Evolutionary conservation across 2,797 vertebrate genomes (phyloP).

Genomic region (Gambelia wislizenii): DNA sequence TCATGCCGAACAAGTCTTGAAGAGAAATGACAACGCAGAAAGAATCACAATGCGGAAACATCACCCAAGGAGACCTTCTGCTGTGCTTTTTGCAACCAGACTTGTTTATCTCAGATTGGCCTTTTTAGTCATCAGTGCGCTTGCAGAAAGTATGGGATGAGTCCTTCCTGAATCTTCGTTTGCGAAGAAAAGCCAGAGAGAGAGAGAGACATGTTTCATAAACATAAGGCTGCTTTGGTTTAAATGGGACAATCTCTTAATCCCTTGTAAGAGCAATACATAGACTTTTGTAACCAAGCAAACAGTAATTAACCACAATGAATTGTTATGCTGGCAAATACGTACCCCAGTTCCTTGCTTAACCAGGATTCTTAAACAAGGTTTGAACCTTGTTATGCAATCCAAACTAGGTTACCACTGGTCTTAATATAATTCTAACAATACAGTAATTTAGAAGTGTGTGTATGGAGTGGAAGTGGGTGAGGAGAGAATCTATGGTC

Average conservation of each 20-base stretch:
- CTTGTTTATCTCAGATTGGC: no score
- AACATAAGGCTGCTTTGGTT: background rate
- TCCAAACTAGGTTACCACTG: background rate
- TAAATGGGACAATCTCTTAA: background rate
- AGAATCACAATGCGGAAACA: no score
- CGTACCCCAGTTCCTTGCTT: background rate
- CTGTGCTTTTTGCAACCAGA: no score
- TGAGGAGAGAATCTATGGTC: background rate
- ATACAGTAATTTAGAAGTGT: background rate
- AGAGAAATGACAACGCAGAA: no score
- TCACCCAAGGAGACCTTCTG: no score
- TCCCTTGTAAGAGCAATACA: no score
- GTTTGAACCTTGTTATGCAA: background rate
- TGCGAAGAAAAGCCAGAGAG: no score
- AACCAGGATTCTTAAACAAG: background rate
- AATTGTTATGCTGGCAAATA: background rate
- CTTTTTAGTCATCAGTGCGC: no score
- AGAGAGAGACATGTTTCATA: background rate
- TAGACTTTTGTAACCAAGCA: background rate
- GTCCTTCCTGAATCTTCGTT: no score
- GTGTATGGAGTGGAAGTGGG: background rate
- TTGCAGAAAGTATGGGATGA: no score
- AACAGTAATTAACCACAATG: background rate
- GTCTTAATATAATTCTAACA: background rate
- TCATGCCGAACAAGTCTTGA: no score